Conservation (phyloP, 53 echinoderm and acorn worm species). For the Hippasteria phrygiana region DNA sequence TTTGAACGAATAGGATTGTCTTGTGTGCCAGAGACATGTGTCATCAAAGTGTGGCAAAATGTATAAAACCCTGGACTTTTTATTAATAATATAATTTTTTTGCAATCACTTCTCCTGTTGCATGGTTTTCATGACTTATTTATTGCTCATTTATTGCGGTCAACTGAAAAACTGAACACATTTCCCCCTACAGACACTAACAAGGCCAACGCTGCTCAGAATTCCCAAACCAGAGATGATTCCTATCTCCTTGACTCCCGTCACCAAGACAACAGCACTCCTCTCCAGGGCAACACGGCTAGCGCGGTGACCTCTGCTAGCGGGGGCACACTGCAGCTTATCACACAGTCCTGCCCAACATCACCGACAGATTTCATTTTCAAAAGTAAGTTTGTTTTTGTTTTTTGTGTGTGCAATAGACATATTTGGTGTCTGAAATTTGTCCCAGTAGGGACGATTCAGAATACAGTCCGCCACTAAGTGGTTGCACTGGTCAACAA, state of each 20-base stretch:
- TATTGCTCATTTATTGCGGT: too few relatives aligned
- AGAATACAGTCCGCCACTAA: too few relatives aligned
- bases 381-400: constrained; percentile 33
- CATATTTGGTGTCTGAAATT: background rate
- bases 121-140: too few relatives aligned
- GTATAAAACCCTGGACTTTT: too few relatives aligned
- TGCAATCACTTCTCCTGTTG: too few relatives aligned
- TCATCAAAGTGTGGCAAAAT: too few relatives aligned
- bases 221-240: constrained; percentile 37
- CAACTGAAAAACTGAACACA: background rate
- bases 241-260: constrained; percentile 49
- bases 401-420: background rate
- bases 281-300: constrained; percentile 79
- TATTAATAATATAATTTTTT: too few relatives aligned
- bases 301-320: constrained; percentile 66
- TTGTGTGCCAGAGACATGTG: too few relatives aligned
- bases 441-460: too few relatives aligned
- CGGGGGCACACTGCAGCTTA: constrained; percentile 43
- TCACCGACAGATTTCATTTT: constrained; percentile 57
- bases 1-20: too few relatives aligned
- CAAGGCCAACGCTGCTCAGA: constrained; percentile 13
- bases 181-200: constrained; percentile 36
- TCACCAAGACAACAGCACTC: constrained; percentile 66
- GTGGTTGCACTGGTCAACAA: too few relatives aligned
- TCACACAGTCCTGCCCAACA: constrained; percentile 45